phyloP scores from a whole-genome alignment of 2,113 vertebrate genomes.

The Vidua macroura region DNA sequence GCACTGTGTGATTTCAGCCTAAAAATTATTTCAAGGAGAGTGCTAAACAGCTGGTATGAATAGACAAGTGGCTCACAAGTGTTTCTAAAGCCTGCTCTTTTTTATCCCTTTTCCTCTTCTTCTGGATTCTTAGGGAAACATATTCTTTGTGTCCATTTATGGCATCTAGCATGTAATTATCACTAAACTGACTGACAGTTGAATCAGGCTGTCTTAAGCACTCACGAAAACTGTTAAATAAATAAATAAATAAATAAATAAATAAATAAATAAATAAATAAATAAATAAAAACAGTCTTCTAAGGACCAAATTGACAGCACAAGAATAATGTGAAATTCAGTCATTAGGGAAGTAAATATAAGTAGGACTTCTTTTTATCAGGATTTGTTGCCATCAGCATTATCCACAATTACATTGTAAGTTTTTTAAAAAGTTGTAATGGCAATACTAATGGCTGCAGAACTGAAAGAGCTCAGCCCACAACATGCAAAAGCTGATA shows the following conservation, averaged over 20 bases:
- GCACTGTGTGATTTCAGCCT: not conserved
- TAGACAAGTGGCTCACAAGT: slow-evolving; percentile 32
- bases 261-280: slow-evolving; percentile 38
- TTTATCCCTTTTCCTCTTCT: not conserved
- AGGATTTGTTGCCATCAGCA: not conserved
- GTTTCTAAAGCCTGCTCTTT: slow-evolving; percentile 3
- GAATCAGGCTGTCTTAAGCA: not conserved
- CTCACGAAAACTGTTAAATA: not conserved
- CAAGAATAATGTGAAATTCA: not conserved
- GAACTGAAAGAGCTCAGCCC: not conserved
- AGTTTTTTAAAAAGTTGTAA: not conserved
- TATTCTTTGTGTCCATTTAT: slow-evolving; percentile 1
- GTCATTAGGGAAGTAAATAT: not conserved
- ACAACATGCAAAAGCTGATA: not conserved
- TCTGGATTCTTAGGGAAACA: not conserved
- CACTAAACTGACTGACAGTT: not conserved
- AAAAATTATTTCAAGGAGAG: slow-evolving; percentile 34
- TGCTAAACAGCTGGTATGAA: slow-evolving; percentile 11
- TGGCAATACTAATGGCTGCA: not conserved
- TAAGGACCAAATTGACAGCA: not conserved
- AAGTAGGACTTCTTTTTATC: not conserved
- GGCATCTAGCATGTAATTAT: not conserved
- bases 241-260: slow-evolving; percentile 38
- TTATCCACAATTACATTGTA: not conserved
- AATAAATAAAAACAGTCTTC: not conserved